A percentile compares a stretch with the other conserved stretches of the same genome.
Conservation (phyloP, 2,113 vertebrate species). For the Anguilla japonica region DNA sequence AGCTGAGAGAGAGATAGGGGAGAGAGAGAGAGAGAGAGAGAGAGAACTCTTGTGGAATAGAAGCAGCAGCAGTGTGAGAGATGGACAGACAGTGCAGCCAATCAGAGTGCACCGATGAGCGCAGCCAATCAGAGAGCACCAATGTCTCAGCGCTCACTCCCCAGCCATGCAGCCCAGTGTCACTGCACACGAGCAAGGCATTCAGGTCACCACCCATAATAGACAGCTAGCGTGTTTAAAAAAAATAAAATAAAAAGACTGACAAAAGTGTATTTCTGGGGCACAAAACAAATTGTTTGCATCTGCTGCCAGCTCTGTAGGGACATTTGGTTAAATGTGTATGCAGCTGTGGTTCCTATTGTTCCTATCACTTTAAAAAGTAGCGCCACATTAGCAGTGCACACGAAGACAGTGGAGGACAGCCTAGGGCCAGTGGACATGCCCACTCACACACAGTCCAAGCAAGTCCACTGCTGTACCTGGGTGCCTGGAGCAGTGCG, state of each 20-base stretch:
- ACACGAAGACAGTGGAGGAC: neutral
- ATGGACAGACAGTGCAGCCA: conserved; percentile 33
- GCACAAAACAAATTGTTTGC: neutral
- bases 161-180: conserved; percentile 20
- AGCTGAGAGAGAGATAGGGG: conserved; percentile 66
- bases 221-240: neutral
- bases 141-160: conserved; percentile 47
- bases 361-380: too few species aligned
- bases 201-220: neutral
- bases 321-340: neutral
- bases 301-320: neutral
- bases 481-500: neutral
- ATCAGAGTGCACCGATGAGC: conserved; percentile 54
- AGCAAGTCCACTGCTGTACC: too few species aligned
- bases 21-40: conserved; percentile 11
- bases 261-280: neutral
- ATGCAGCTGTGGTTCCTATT: neutral
- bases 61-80: conserved; percentile 26
- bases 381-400: neutral
- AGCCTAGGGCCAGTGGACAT: neutral
- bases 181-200: neutral
- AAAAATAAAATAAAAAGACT: neutral
- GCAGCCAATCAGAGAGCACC: conserved; percentile 56
- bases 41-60: neutral
- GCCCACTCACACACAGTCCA: neutral